Evolutionary conservation across 2,113 vertebrate genomes (phyloP).

Genomic region (Progne subis): DNA sequence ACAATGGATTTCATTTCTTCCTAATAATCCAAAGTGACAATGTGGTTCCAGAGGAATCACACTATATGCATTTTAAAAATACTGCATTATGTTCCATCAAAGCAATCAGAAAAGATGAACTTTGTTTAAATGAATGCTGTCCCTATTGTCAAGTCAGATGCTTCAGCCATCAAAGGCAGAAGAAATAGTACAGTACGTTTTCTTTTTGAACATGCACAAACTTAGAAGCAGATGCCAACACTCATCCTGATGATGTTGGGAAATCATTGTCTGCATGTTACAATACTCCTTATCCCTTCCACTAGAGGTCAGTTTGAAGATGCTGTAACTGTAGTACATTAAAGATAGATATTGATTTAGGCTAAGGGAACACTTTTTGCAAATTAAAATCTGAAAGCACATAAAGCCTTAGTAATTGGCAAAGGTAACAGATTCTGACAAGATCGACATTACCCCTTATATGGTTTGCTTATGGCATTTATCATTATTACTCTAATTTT

Average conservation of each 20-base stretch:
- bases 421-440: background rate
- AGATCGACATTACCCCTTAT: background rate
- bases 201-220: background rate
- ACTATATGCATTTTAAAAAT: background rate
- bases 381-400: constrained; percentile 9
- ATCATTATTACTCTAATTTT: constrained; percentile 18
- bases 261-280: background rate
- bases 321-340: background rate
- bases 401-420: background rate
- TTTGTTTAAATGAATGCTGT: background rate
- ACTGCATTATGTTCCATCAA: background rate
- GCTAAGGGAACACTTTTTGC: constrained; percentile 5
- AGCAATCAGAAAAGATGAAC: background rate
- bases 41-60: constrained; percentile 4
- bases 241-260: background rate
- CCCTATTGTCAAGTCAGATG: background rate
- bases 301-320: constrained; percentile 24
- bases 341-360: background rate
- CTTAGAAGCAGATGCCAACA: background rate
- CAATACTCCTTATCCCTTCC: background rate
- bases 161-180: background rate
- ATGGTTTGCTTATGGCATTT: background rate
- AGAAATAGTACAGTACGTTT: background rate
- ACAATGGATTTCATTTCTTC: constrained; percentile 31
- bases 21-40: constrained; percentile 23